Conservation (phyloP, 2,113 vertebrate species). For the Epinephelus fuscoguttatus region DNA sequence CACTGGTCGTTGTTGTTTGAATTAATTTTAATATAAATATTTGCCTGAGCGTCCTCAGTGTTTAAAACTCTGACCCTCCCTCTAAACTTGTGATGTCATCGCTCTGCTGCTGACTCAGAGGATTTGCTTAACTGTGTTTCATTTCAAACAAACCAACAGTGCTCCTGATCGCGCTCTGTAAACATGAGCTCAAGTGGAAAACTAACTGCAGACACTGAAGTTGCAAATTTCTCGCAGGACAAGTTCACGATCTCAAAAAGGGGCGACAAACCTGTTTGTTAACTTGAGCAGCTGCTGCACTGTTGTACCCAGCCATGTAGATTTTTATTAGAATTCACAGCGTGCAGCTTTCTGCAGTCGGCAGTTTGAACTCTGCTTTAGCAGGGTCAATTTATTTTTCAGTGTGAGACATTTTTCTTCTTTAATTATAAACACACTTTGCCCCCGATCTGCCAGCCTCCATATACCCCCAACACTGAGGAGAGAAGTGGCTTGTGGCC, state of each 20-base stretch:
- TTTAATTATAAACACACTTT: neutral
- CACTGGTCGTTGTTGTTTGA: neutral
- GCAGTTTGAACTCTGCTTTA: neutral
- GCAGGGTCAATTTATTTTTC: neutral
- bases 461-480: neutral
- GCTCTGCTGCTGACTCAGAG: neutral
- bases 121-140: neutral
- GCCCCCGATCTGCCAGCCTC: neutral
- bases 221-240: too few species aligned
- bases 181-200: conserved; percentile 3
- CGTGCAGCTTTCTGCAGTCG: neutral
- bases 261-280: neutral
- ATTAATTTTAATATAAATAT: neutral
- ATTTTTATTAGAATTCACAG: neutral
- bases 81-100: neutral
- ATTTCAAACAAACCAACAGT: neutral
- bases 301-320: neutral
- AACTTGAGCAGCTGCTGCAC: neutral
- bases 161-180: neutral
- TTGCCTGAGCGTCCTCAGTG: neutral
- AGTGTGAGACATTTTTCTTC: neutral
- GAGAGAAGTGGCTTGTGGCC: neutral
- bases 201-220: neutral
- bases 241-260: too few species aligned
- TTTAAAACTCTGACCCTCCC: neutral